Conservation (phyloP, 2,888 invertebrate species). For the Falcaria lacertinaria region DNA sequence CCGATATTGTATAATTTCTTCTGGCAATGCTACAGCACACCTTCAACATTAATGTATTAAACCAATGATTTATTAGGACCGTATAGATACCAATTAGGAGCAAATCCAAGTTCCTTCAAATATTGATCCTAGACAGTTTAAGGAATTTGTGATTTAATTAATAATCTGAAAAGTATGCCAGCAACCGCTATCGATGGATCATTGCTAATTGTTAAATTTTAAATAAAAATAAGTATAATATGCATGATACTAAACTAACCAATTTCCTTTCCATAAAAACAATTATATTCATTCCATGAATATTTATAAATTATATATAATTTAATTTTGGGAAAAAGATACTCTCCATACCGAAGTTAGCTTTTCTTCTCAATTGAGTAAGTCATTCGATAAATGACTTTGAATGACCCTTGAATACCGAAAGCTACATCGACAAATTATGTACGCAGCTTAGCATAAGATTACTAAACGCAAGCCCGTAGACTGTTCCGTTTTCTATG, state of each 20-base stretch:
- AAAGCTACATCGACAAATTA: not conserved
- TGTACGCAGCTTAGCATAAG: not conserved
- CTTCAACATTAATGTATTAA: no score
- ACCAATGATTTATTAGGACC: no score
- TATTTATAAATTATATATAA: no score
- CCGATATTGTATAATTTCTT: no score
- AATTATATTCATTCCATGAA: no score
- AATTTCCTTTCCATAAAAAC: no score
- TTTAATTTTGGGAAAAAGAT: not conserved
- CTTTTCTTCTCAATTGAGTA: not conserved
- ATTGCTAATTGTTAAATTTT: no score
- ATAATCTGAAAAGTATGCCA: not conserved
- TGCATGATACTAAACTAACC: no score
- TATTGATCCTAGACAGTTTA: not conserved
- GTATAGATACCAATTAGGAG: not conserved
- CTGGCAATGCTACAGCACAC: no score
- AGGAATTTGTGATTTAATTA: not conserved
- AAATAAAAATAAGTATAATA: no score
- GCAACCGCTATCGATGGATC: no score
- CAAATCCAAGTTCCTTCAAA: not conserved
- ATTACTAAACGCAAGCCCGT: not conserved
- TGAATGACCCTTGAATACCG: not conserved
- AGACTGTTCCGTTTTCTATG: not conserved
- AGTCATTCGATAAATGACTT: not conserved
- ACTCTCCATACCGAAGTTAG: not conserved